Evolutionary conservation across 2,888 invertebrate species (phyloP), one percentile per base, ranked within the genome.

Genomic region (Magallana nippona): DNA sequence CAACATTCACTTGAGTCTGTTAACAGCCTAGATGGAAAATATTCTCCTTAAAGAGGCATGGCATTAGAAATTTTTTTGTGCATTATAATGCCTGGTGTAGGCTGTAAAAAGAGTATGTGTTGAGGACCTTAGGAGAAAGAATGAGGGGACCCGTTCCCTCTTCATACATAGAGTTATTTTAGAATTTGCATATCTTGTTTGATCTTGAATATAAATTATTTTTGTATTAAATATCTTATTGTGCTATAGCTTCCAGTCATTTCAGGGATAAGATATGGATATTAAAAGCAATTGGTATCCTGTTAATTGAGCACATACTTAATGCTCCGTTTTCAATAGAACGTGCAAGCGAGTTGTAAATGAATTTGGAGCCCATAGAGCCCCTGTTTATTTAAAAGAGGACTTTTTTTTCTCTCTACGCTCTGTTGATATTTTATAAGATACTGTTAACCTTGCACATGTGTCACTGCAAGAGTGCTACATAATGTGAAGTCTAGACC

Each of bases 261-360:
- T 22, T 32, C 44, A 44, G 22, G 71, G 44, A 44, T 71, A 71
- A 2, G 60, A 15, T 71, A 71, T 71, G 32, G 71, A 71, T 71
- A 71, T 71, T 71, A 71, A 71, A 71, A 71, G 22, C 22, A 71
- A 71, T 71, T 71, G 71, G 71, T 71, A 71, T 22, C 27, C 71
- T 71, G 71, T 71, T 71, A 71, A 71, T 71, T 71, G 71, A 71
- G 71, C 71, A 71, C 71, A 71, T 71, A 71, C 71, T 71, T 71
- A 71, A 71, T 71, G 27, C 71, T 27, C 27, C 13, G 8, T 13
- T 71, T 71, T 71, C 71, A 71, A 71, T 71, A 71, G 71, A 71
- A 27, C 15, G 71, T 71, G 71, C 71, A 71, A 71, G 71, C 22
- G 71, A 71, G 71, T 71, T 71, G 71, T 71, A 71, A 71, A 71